Conservation (phyloP, 1,140 invertebrate genomes). For the Scaptodrosophila lebanonensis region DNA sequence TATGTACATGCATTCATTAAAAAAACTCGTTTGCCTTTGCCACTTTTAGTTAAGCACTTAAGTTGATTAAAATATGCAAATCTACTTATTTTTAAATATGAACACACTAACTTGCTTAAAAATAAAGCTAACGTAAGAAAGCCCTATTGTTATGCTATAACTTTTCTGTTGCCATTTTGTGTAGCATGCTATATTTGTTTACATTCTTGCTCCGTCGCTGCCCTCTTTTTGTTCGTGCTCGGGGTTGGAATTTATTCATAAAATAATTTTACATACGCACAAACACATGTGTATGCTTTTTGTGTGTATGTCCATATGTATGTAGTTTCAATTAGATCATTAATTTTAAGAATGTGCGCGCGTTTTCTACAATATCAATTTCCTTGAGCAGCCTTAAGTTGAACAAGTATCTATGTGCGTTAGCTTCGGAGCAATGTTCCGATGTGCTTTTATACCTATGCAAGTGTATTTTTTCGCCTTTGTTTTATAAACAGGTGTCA, state of each 20-base stretch:
- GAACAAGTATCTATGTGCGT: constrained; percentile 22
- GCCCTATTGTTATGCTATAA: no score
- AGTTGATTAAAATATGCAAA: no score
- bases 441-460: no score
- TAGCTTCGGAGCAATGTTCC: no score
- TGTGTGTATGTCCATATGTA: no score
- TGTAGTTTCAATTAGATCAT: constrained; percentile 67
- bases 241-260: constrained; percentile 33
- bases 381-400: constrained; percentile 28
- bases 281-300: neutral
- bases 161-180: no score
- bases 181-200: constrained; percentile 30
- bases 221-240: neutral
- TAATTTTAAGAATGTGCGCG: constrained; percentile 59
- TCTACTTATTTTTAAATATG: no score
- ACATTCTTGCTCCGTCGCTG: constrained; percentile 14
- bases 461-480: constrained; percentile 28
- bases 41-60: no score
- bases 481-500: constrained; percentile 16
- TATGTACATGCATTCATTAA: no score
- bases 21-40: no score
- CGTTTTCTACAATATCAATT: constrained; percentile 57
- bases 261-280: constrained; percentile 23
- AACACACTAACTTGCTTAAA: no score
- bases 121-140: constrained; percentile 1